A percentile compares a stretch with the other conserved stretches of the same genome.
phyloP scores from a whole-genome alignment of 2,113 vertebrate species.

The Zapus hudsonius region DNA sequence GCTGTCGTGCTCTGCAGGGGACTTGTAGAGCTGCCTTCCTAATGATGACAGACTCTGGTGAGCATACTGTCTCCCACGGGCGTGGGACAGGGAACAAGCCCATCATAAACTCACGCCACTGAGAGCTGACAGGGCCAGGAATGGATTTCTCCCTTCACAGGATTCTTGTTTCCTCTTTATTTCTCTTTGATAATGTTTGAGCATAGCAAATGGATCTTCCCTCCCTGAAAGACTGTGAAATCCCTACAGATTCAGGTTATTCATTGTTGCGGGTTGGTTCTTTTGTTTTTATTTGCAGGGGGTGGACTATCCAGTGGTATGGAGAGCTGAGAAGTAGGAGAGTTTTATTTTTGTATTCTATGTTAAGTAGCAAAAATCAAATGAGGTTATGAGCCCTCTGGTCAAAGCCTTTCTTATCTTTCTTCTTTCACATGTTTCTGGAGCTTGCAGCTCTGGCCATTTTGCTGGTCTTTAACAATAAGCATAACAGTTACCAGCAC shows the following conservation, averaged over 20 bases:
- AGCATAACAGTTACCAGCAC: constrained; percentile 24
- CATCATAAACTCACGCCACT: neutral
- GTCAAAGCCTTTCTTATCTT: neutral
- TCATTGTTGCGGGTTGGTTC: neutral
- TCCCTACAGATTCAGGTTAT: neutral
- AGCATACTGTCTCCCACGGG: neutral
- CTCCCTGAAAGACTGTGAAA: neutral
- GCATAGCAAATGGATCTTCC: neutral
- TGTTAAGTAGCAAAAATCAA: constrained; percentile 32
- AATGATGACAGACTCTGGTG: neutral
- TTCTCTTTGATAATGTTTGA: constrained; percentile 30
- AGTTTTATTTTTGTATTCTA: neutral
- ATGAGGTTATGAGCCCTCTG: neutral
- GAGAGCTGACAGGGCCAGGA: neutral
- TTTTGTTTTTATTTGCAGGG: constrained; percentile 56
- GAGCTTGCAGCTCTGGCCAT: neutral
- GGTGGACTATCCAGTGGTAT: neutral
- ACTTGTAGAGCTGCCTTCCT: neutral
- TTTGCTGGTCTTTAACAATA: constrained; percentile 22
- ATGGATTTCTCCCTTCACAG: neutral
- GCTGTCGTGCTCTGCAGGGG: neutral
- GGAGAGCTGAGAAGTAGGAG: neutral
- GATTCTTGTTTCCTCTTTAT: constrained; percentile 4
- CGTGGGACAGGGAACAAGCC: neutral
- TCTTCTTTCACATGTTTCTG: neutral